Conservation (phyloP, 2,797 vertebrate species). For the Mormyrops attenuatus region DNA sequence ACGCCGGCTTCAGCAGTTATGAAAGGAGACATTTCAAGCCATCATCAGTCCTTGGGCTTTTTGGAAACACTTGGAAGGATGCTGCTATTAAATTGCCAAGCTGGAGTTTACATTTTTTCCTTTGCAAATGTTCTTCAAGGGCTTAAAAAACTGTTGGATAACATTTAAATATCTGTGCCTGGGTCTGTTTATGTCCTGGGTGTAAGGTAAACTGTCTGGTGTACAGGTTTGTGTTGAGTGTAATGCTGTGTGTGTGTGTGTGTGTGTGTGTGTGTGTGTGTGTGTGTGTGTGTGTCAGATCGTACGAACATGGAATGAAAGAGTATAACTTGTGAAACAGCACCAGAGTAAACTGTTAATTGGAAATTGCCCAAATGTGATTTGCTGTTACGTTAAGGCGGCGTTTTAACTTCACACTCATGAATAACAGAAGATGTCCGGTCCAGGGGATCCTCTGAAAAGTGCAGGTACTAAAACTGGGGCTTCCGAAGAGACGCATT, state of each 20-base stretch:
- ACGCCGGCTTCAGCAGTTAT: neutral
- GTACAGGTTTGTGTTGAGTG: neutral
- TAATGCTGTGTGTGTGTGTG: neutral
- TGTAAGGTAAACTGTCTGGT: neutral
- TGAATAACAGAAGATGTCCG: neutral
- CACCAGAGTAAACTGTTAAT: neutral
- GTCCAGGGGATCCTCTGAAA: neutral
- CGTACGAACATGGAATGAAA: neutral
- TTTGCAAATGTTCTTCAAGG: neutral
- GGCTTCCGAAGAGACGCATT: neutral
- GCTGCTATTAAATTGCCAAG: neutral
- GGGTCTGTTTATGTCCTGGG: neutral
- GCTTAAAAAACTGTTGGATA: neutral
- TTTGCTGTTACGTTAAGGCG: neutral
- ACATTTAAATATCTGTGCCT: neutral
- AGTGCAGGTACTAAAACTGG: neutral
- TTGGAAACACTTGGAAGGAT: neutral
- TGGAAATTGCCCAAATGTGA: neutral
- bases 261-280: neutral
- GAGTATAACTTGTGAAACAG: neutral
- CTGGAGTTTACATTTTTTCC: neutral
- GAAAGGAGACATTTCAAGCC: neutral
- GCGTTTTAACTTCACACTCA: neutral
- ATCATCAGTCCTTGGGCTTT: neutral
- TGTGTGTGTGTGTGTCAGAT: neutral